Percentiles rank a stretch among this genome's conserved stretches.
phyloP scores from a whole-genome alignment of 1,140 invertebrate species.

The Hypsibius dujardini region DNA sequence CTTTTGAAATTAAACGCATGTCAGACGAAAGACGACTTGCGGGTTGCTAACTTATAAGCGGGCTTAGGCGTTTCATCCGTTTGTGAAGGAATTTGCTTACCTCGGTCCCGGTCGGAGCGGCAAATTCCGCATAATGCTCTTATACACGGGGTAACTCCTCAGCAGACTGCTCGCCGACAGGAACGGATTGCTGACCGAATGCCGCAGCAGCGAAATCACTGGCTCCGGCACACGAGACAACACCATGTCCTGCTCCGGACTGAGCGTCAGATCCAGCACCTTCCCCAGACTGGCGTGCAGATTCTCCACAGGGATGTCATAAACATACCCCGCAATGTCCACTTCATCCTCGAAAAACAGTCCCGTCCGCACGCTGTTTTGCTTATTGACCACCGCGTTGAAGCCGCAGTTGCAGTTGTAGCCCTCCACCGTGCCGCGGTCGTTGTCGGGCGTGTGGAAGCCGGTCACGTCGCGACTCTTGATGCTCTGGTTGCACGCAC shows the following conservation, averaged over 20 bases:
- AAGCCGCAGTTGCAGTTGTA: conserved; percentile 76
- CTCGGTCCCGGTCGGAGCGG: no score
- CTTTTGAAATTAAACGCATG: no score
- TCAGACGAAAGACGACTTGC: no score
- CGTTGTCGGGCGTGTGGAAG: conserved; percentile 51
- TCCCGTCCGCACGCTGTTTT: conserved; percentile 64
- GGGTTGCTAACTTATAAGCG: no score
- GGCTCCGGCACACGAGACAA: not conserved
- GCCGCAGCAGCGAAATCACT: not conserved
- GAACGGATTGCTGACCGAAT: conserved; percentile 5
- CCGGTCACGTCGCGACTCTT: conserved; percentile 62
- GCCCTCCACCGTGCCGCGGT: conserved; percentile 36
- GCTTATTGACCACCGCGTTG: conserved; percentile 79
- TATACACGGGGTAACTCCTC: not conserved
- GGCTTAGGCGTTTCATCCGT: no score
- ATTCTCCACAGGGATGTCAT: not conserved
- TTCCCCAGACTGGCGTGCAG: not conserved
- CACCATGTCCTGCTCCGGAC: not conserved
- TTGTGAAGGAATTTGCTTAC: no score
- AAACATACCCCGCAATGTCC: conserved; percentile 69
- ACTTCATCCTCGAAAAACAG: conserved; percentile 92
- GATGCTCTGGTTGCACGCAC: conserved; percentile 87
- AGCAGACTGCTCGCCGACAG: not conserved
- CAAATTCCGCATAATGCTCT: no score
- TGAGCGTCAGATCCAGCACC: not conserved